These are phyloP conservation scores for Zootoca vivipara DNA, from an alignment of 2,113 vertebrate species.

Conservation along the genomic window DNA sequence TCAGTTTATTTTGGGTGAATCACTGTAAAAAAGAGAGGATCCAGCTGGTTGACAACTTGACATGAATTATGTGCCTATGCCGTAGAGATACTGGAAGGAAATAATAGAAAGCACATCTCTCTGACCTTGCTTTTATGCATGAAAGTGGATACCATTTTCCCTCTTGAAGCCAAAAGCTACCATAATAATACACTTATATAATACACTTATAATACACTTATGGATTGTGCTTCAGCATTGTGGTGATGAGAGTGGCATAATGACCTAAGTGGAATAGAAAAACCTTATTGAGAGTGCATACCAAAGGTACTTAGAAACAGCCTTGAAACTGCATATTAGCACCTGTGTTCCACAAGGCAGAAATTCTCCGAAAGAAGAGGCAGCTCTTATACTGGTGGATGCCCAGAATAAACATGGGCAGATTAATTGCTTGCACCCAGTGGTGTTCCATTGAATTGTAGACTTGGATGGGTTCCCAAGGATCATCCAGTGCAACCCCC, in stretches of 20 bases:
- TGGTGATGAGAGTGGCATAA: background rate
- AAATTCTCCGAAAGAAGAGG: background rate
- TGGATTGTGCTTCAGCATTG: background rate
- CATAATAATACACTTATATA: background rate
- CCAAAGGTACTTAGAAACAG: background rate
- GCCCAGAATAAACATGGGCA: background rate
- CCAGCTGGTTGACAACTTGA: conserved; percentile 11
- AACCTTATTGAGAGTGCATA: background rate
- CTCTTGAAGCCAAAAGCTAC: background rate
- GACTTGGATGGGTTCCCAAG: too few relatives aligned
- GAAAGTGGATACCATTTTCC: background rate
- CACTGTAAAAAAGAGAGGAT: background rate
- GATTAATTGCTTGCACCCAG: too few relatives aligned
- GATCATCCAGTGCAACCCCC: too few relatives aligned
- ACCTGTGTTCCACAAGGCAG: background rate
- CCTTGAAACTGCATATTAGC: background rate
- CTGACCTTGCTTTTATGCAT: background rate
- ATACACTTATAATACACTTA: background rate
- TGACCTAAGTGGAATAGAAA: background rate
- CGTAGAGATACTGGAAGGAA: background rate
- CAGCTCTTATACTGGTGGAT: background rate
- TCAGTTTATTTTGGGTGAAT: background rate
- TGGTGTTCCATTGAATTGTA: too few relatives aligned
- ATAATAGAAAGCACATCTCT: background rate
- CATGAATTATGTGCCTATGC: background rate